Conservation (phyloP, 2,797 vertebrate species). For the Anguilla pacifica region DNA sequence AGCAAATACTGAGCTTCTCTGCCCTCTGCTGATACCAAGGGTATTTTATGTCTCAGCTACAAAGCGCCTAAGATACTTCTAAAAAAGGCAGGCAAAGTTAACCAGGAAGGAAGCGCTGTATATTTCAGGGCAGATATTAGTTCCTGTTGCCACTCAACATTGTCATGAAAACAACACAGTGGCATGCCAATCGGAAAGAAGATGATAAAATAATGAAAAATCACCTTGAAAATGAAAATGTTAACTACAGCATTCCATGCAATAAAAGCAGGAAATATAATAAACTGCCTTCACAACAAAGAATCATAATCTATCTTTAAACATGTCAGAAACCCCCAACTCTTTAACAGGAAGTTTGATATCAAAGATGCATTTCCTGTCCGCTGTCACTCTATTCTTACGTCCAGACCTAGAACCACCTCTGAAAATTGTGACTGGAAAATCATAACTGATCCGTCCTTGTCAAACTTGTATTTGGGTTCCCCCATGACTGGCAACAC, state of each 20-base stretch:
- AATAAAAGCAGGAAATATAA: neutral
- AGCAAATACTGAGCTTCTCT: neutral
- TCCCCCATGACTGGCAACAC: neutral
- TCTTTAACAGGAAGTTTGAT: neutral
- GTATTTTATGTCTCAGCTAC: neutral
- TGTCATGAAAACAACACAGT: neutral
- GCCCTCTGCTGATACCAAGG: neutral
- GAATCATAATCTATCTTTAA: neutral
- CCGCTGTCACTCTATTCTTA: neutral
- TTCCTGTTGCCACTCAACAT: neutral
- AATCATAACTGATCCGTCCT: neutral
- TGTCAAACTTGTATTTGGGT: neutral
- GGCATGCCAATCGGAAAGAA: neutral
- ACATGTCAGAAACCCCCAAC: neutral
- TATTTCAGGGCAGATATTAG: slow-evolving; percentile 3
- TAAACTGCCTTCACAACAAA: neutral
- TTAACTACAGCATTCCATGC: neutral
- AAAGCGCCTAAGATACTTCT: slow-evolving; percentile 19
- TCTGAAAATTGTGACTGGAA: neutral
- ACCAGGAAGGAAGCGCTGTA: slow-evolving; percentile 26
- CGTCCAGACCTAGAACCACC: neutral
- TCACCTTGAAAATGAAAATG: neutral
- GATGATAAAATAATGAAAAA: neutral
- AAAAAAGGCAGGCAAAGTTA: slow-evolving; percentile 10
- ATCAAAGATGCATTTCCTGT: neutral